phyloP scores from a whole-genome alignment of 2,113 vertebrate genomes.

The Cheilinus undulatus region DNA sequence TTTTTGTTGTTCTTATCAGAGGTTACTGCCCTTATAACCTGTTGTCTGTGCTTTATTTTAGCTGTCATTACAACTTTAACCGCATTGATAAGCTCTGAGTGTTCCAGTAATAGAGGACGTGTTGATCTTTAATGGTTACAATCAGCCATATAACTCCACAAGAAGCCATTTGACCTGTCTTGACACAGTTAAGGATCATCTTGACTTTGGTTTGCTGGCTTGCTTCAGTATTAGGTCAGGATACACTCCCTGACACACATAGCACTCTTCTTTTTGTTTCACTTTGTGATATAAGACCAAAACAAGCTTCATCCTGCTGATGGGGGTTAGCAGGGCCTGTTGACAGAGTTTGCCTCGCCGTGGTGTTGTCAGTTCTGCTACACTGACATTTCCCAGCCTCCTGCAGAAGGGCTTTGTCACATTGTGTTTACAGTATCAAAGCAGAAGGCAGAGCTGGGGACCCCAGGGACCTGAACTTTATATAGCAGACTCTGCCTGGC shows the following conservation, averaged over 20 bases:
- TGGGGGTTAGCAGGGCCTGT: constrained; percentile 18
- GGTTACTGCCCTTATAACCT: too few species aligned
- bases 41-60: too few species aligned
- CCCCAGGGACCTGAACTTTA: constrained; percentile 59
- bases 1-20: too few species aligned
- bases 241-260: not conserved
- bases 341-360: constrained; percentile 31
- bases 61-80: too few species aligned
- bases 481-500: constrained; percentile 41
- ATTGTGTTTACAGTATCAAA: constrained; percentile 69
- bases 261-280: not conserved
- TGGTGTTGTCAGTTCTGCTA: constrained; percentile 40
- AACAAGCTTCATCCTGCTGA: not conserved
- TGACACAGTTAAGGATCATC: not conserved
- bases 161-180: constrained; percentile 2
- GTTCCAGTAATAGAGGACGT: too few species aligned
- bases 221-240: not conserved
- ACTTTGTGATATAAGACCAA: not conserved
- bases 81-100: constrained; percentile 21
- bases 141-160: constrained; percentile 19
- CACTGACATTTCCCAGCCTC: constrained; percentile 58
- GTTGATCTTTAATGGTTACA: too few species aligned
- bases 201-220: not conserved
- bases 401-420: constrained; percentile 67
- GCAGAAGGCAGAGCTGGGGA: constrained; percentile 47